Percentiles rank a stretch among this genome's conserved stretches.
phyloP scores from a whole-genome alignment of 1,140 invertebrate genomes.

The Vanessa tameamea region DNA sequence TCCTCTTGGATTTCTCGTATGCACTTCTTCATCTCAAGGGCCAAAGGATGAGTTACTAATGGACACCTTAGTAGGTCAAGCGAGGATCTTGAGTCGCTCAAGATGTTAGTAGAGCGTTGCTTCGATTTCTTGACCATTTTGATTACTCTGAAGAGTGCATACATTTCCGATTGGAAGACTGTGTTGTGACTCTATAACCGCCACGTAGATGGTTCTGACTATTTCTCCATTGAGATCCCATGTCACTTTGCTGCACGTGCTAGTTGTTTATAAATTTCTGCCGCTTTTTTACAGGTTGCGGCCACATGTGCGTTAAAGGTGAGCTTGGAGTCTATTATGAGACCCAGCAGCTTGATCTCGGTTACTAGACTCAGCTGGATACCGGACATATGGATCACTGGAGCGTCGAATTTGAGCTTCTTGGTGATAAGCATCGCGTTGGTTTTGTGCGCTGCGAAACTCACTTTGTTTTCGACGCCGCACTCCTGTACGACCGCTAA shows the following conservation, averaged over 20 bases:
- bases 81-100: too few species aligned
- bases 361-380: neutral
- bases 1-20: too few species aligned
- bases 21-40: too few species aligned
- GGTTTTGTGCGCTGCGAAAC: slow-evolving; percentile 30
- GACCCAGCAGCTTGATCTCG: slow-evolving; percentile 21
- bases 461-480: slow-evolving; percentile 11
- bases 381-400: neutral
- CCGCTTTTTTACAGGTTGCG: too few species aligned
- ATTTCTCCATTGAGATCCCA: neutral
- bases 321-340: slow-evolving; percentile 20
- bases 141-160: too few species aligned
- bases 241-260: neutral
- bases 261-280: too few species aligned
- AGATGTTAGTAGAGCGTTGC: too few species aligned
- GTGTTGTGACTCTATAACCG: slow-evolving; percentile 20
- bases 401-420: slow-evolving; percentile 19
- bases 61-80: too few species aligned
- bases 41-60: too few species aligned
- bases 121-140: too few species aligned
- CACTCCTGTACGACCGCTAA: slow-evolving; percentile 5
- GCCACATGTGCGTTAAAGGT: slow-evolving; percentile 22
- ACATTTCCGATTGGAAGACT: slow-evolving; percentile 44
- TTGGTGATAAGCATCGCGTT: slow-evolving; percentile 18
- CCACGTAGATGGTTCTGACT: neutral